A percentile compares a stretch with the other conserved stretches of the same genome.
These are phyloP conservation scores for Lamprotornis superbus DNA, from an alignment of 2,113 vertebrate species.

Conservation along the genomic window DNA sequence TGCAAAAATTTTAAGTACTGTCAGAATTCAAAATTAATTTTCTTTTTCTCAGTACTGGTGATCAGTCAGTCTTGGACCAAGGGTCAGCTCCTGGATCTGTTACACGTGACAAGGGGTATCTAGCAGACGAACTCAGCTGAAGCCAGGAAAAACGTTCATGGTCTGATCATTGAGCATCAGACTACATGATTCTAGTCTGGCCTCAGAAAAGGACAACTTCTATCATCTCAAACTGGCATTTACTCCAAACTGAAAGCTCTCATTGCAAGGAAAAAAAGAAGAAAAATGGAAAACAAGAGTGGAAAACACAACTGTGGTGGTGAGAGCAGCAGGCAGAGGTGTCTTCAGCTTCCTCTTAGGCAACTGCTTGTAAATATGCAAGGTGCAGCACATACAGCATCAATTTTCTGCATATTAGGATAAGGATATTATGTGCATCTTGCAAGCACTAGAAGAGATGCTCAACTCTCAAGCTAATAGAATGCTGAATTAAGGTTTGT, in stretches of 20 bases:
- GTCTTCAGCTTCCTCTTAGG: background rate
- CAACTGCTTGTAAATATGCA: background rate
- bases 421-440: background rate
- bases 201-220: background rate
- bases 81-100: background rate
- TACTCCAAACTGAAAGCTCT: background rate
- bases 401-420: background rate
- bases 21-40: background rate
- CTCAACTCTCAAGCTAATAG: background rate
- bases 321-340: background rate
- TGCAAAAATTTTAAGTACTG: background rate
- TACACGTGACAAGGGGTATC: background rate
- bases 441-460: rapidly evolving
- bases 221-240: background rate
- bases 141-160: background rate
- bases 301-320: rapidly evolving
- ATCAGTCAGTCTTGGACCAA: background rate
- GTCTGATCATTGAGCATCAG: background rate
- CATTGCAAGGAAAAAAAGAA: background rate
- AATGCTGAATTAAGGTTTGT: background rate
- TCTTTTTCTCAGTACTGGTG: background rate
- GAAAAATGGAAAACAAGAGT: background rate
- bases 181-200: background rate
- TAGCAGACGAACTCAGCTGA: background rate
- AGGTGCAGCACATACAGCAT: background rate